Conservation (phyloP, 1,140 invertebrate genomes). For the Heterodera carotae region DNA sequence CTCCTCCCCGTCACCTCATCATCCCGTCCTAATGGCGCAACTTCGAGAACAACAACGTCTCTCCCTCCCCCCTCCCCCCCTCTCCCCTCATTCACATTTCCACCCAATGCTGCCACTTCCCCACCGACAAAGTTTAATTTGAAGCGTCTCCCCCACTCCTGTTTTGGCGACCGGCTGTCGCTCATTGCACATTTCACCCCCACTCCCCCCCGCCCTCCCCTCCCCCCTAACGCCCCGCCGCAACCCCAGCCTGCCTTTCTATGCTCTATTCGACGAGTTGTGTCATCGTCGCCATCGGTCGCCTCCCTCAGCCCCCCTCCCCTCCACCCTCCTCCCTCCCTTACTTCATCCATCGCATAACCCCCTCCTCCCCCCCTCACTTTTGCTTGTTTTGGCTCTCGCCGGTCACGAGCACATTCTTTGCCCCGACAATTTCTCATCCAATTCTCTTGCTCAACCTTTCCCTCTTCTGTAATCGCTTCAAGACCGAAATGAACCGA, state of each 20-base stretch:
- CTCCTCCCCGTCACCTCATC: neutral
- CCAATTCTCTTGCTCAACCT: slow-evolving; percentile 5
- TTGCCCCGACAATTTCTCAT: neutral
- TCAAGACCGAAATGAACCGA: neutral
- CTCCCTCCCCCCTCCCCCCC: neutral
- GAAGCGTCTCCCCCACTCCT: slow-evolving; percentile 9
- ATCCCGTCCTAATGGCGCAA: neutral
- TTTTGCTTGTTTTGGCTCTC: slow-evolving; percentile 18
- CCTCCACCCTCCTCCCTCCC: neutral
- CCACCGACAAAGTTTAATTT: slow-evolving; percentile 16
- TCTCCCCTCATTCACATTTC: neutral
- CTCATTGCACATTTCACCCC: neutral
- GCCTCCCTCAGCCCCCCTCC: slow-evolving; percentile 1
- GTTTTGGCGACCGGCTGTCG: slow-evolving; percentile 10
- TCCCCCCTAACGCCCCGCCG: no score
- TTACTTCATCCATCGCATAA: neutral
- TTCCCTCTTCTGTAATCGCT: slow-evolving; percentile 1
- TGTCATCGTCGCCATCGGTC: slow-evolving; percentile 16
- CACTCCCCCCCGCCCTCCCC: neutral
- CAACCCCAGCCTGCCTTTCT: neutral
- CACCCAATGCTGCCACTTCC: slow-evolving; percentile 8
- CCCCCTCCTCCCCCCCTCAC: neutral
- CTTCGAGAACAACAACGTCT: neutral
- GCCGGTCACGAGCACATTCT: slow-evolving; percentile 15
- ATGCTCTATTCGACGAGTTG: slow-evolving; percentile 7